Evolutionary conservation across 1,140 invertebrate species (phyloP).

Genomic region (Diploscapter pachys): DNA sequence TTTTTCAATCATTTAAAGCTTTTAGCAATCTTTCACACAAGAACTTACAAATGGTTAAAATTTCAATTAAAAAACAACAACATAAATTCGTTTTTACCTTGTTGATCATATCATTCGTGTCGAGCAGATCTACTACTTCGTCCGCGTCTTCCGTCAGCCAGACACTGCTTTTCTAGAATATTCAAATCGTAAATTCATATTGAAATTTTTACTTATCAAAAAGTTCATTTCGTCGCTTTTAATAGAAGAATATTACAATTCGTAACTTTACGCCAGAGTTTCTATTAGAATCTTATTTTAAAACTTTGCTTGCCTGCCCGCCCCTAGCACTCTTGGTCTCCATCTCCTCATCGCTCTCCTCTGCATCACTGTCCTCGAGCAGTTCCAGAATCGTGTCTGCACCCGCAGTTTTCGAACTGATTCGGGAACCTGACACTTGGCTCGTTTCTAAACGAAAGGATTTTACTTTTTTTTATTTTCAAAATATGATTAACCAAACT

Average conservation of each 20-base stretch:
- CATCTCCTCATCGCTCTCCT: slow-evolving; percentile 30
- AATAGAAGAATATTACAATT: slow-evolving; percentile 6
- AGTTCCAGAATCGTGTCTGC: slow-evolving; percentile 41
- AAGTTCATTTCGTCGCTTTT: slow-evolving; percentile 8
- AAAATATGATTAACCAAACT: no score
- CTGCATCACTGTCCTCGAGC: slow-evolving; percentile 38
- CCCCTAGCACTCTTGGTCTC: slow-evolving; percentile 18
- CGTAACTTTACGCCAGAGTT: neutral
- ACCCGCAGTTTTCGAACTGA: slow-evolving; percentile 33
- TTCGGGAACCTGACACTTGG: neutral
- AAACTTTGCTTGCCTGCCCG: neutral
- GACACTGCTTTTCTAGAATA: slow-evolving; percentile 7
- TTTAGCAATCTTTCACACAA: no score
- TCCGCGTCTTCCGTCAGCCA: slow-evolving; percentile 41
- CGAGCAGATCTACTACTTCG: slow-evolving; percentile 39
- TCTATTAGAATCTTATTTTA: neutral
- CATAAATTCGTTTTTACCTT: slow-evolving; percentile 19
- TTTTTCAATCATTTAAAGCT: no score
- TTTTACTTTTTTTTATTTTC: no score
- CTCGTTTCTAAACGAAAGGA: no score
- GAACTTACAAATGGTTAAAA: neutral
- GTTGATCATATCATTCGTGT: slow-evolving; percentile 32
- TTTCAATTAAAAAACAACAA: neutral
- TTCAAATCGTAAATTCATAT: no score
- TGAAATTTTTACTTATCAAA: neutral